Conservation (phyloP, 2,797 vertebrate species). For the Gallirallus australis region DNA sequence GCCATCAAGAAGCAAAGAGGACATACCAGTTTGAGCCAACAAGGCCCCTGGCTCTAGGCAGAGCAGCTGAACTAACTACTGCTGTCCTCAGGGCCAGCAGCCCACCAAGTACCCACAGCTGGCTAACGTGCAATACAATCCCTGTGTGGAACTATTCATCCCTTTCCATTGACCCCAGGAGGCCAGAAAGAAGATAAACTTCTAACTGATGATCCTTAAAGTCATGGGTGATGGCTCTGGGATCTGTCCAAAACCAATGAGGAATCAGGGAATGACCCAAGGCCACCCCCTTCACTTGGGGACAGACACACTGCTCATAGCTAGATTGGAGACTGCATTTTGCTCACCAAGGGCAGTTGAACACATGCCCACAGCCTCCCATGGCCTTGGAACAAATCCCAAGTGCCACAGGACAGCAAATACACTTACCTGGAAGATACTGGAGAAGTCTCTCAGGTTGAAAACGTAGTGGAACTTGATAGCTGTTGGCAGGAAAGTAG, state of each 20-base stretch:
- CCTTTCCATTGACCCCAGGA: neutral
- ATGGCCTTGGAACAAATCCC: rapidly evolving
- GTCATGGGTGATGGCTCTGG: neutral
- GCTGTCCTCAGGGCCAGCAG: neutral
- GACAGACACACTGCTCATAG: neutral
- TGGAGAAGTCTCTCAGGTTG: slow-evolving; percentile 95
- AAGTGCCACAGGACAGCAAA: neutral
- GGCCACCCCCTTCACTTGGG: neutral
- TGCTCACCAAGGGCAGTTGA: neutral
- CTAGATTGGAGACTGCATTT: neutral
- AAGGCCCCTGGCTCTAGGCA: neutral
- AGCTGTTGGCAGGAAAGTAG: slow-evolving; percentile 91
- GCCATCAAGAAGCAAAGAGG: neutral
- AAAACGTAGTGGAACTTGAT: slow-evolving; percentile 97
- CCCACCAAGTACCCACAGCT: neutral
- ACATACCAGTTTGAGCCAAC: rapidly evolving
- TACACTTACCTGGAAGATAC: slow-evolving; percentile 91
- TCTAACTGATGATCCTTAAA: neutral
- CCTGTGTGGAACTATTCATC: neutral
- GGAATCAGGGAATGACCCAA: neutral
- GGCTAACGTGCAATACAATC: neutral
- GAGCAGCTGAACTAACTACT: neutral
- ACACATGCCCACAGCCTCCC: neutral
- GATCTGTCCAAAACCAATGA: neutral
- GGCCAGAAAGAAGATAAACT: neutral